Conservation (phyloP, 2,888 invertebrate genomes). For the Spisula subtruncata region DNA sequence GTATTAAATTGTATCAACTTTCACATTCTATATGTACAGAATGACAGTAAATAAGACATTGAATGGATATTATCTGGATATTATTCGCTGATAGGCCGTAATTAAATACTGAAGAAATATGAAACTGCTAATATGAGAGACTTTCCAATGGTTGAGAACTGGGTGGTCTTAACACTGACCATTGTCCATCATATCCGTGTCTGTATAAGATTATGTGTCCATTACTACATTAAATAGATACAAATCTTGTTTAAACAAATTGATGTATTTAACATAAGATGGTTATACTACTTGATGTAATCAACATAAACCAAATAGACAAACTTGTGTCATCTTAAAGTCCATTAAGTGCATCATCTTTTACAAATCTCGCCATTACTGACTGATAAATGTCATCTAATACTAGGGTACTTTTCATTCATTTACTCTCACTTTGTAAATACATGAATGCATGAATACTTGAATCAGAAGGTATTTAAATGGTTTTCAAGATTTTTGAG, state of each 20-base stretch:
- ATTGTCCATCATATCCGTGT: neutral
- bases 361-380: neutral
- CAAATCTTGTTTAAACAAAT: constrained; percentile 2
- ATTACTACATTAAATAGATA: constrained; percentile 22
- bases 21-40: no score
- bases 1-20: no score
- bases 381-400: constrained; percentile 19
- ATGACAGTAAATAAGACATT: no score
- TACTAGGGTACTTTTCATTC: neutral
- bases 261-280: constrained; percentile 2
- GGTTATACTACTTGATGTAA: constrained; percentile 6
- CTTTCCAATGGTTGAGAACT: no score
- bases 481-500: constrained; percentile 17
- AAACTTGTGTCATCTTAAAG: constrained; percentile 30
- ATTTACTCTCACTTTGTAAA: constrained; percentile 16
- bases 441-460: no score
- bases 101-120: no score
- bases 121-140: no score
- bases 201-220: constrained; percentile 14
- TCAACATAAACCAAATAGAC: constrained; percentile 4
- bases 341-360: constrained; percentile 39
- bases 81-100: no score
- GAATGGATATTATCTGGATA: no score
- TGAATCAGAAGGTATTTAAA: neutral
- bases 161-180: constrained; percentile 18